phyloP scores from a whole-genome alignment of 1,140 invertebrate species.

The Pogonomyrmex barbatus region DNA sequence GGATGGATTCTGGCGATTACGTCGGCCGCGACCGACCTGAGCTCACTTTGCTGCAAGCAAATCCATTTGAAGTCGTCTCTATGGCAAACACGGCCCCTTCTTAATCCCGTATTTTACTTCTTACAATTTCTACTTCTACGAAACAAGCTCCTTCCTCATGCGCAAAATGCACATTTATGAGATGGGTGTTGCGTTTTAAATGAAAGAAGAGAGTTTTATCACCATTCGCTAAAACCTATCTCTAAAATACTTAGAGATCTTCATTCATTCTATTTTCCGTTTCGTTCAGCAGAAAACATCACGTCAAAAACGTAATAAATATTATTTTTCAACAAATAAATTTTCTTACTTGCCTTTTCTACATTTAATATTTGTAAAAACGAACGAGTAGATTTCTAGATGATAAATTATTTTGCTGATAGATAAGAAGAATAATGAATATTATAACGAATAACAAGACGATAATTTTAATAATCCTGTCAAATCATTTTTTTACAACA shows the following conservation, averaged over 20 bases:
- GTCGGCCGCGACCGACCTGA: conserved; percentile 43
- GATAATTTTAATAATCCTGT: conserved; percentile 15
- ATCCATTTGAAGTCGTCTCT: conserved; percentile 63
- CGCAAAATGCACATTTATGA: conserved; percentile 54
- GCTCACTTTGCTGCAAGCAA: conserved; percentile 60
- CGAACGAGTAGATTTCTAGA: neutral
- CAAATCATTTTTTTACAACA: neutral
- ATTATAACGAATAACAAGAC: neutral
- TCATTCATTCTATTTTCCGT: neutral
- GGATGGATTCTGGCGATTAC: conserved; percentile 65
- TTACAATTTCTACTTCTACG: conserved; percentile 54
- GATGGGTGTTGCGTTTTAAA: conserved; percentile 54
- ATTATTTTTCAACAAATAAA: conserved; percentile 9
- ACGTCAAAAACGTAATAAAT: neutral
- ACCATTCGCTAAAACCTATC: neutral
- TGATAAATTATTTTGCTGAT: neutral
- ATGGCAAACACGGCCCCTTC: conserved; percentile 34
- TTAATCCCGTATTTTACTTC: conserved; percentile 59
- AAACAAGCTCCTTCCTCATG: conserved; percentile 52
- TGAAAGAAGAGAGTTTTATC: conserved; percentile 8
- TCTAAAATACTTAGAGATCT: neutral
- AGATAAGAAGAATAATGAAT: neutral
- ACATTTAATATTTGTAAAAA: neutral
- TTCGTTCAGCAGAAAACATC: neutral
- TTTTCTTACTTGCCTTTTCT: neutral